These are phyloP conservation scores for Dromiciops gliroides DNA, from an alignment of 2,113 vertebrate genomes.

Conservation along the genomic window DNA sequence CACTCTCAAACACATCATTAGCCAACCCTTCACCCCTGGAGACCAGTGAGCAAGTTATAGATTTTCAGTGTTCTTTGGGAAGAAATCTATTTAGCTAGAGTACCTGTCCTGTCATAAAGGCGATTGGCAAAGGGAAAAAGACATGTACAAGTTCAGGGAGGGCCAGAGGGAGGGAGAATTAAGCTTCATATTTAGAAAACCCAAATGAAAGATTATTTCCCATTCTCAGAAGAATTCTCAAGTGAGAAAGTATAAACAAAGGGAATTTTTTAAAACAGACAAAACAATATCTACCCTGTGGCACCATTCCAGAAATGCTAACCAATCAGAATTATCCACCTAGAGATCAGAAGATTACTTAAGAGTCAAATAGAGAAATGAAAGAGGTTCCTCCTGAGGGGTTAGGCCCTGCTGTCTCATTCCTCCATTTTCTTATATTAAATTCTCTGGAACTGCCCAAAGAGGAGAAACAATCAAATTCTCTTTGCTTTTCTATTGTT, in stretches of 20 bases:
- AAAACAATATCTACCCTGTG: slow-evolving; percentile 28
- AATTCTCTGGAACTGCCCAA: slow-evolving; percentile 48
- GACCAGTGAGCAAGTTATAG: slow-evolving; percentile 47
- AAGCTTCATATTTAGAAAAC: slow-evolving; percentile 50
- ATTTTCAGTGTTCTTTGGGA: slow-evolving; percentile 43
- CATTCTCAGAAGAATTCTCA: slow-evolving; percentile 33
- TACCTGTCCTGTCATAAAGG: slow-evolving; percentile 21
- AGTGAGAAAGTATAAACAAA: slow-evolving; percentile 44
- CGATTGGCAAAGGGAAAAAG: slow-evolving; percentile 40
- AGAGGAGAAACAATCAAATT: slow-evolving; percentile 39
- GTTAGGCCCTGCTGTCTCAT: slow-evolving; percentile 16
- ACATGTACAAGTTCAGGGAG: not conserved
- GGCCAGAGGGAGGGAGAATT: slow-evolving; percentile 2
- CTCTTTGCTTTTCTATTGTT: slow-evolving; percentile 31
- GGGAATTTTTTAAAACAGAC: slow-evolving; percentile 53
- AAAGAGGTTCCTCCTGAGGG: slow-evolving; percentile 25
- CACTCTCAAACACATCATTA: slow-evolving; percentile 63
- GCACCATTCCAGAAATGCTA: slow-evolving; percentile 53
- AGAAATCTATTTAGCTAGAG: slow-evolving; percentile 39
- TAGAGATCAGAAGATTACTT: slow-evolving; percentile 65
- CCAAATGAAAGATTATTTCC: slow-evolving; percentile 55
- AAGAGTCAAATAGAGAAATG: slow-evolving; percentile 60
- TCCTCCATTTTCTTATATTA: slow-evolving; percentile 37
- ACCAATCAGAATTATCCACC: slow-evolving; percentile 28
- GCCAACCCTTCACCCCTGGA: slow-evolving; percentile 58